Evolutionary conservation across 2,113 vertebrate genomes (phyloP).

Genomic region (Nothobranchius kuhntae): DNA sequence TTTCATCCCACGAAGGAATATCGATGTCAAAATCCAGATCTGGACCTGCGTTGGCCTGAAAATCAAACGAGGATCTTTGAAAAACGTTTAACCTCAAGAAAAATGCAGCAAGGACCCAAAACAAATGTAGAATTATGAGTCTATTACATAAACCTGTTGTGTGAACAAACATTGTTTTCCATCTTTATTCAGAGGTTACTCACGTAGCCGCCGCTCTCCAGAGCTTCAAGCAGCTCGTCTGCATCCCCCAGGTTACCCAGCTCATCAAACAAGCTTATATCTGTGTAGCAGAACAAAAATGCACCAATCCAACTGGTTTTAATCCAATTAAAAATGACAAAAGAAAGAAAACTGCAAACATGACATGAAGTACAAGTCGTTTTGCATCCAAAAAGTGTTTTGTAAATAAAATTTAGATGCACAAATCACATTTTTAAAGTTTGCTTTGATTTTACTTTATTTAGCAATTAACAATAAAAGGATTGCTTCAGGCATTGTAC

Average conservation of each 20-base stretch:
- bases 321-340: too few relatives aligned
- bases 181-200: slow-evolving; percentile 58
- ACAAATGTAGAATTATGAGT: background rate
- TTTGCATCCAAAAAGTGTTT: too few relatives aligned
- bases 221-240: slow-evolving; percentile 76
- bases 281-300: slow-evolving; percentile 65
- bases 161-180: background rate
- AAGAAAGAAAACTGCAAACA: too few relatives aligned
- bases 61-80: slow-evolving; percentile 22
- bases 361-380: too few relatives aligned
- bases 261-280: slow-evolving; percentile 88
- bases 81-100: background rate
- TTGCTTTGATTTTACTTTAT: too few relatives aligned
- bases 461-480: too few relatives aligned
- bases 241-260: slow-evolving; percentile 82
- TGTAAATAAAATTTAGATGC: too few relatives aligned
- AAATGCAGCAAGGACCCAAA: slow-evolving; percentile 23
- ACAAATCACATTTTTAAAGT: too few relatives aligned
- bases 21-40: slow-evolving; percentile 88
- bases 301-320: background rate
- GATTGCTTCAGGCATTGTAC: too few relatives aligned
- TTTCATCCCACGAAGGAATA: slow-evolving; percentile 82
- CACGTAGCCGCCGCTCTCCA: slow-evolving; percentile 78
- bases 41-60: slow-evolving; percentile 79
- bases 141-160: background rate